These are phyloP conservation scores for Melieria omissa DNA, from an alignment of 2,888 invertebrate species.

Conservation along the genomic window DNA sequence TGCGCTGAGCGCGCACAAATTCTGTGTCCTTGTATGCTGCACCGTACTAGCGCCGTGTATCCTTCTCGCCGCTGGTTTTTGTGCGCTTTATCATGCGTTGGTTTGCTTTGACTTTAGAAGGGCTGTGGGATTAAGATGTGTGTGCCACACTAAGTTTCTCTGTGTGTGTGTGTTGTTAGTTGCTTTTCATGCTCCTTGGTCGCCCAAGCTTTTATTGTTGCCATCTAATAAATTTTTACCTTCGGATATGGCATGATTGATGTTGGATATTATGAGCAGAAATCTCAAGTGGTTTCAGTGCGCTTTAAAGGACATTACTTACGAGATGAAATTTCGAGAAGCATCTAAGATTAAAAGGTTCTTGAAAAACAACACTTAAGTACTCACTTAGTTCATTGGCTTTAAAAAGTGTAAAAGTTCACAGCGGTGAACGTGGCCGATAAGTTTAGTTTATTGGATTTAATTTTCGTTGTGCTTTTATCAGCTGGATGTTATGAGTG, in stretches of 20 bases:
- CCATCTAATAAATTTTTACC: conserved; percentile 15
- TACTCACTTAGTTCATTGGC: no score
- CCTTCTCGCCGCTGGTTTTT: neutral
- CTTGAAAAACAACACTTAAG: no score
- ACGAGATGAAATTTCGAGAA: neutral
- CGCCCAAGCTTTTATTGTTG: conserved; percentile 3
- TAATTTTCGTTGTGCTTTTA: no score
- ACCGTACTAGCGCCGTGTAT: neutral
- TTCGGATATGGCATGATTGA: conserved; percentile 27
- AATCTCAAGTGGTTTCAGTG: conserved; percentile 19
- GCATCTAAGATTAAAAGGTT: no score
- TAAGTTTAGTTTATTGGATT: no score
- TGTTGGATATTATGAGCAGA: conserved; percentile 9
- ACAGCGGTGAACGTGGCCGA: no score
- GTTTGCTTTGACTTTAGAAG: neutral
- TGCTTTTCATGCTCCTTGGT: conserved; percentile 8
- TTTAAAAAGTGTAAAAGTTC: no score
- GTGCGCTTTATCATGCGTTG: neutral
- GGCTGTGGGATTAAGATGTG: neutral
- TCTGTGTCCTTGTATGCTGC: neutral
- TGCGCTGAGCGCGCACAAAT: neutral
- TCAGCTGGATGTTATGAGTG: no score
- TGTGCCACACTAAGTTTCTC: neutral
- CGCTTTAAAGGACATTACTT: neutral
- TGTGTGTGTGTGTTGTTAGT: conserved; percentile 1